Base-by-base conservation (phyloP, 2,113 vertebrate species). In the Climacteris rufus region DNA sequence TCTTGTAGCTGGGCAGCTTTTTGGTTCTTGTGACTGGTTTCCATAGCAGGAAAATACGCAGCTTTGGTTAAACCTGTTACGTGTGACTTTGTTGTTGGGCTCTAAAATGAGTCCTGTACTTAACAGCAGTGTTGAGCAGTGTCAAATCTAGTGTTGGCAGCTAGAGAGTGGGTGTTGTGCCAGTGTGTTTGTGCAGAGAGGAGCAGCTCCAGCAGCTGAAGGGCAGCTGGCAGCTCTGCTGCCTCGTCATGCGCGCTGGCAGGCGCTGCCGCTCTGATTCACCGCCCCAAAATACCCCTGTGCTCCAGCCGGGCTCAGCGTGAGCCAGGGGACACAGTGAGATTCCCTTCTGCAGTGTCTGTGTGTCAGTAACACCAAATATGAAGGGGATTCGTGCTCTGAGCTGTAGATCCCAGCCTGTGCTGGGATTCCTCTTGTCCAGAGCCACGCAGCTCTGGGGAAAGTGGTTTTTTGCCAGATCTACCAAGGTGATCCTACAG, bases 21-120 rank as follows among this genome's bases (percentile, higher is more conserved):
- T 53, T 90, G 68, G 57, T 87, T 53, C 94, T 96, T 94, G 90
- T 96, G 93, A 96, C 90, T 0, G 4, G 94, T 96, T 96, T 92
- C 96, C 96, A 94, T 91, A 28, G 88, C 96, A 97, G 83, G 86
- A 37, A 94, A 94, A 88, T 14, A 64, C 1, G 1, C 92, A 71
- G 94, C 90, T 94, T 87, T 61, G 76, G 76, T 53, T 97, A 94
- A 96, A 96, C 83, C 88, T 76, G 94, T 89, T 78, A 45, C 1
- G 16, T 95, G 94, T 89, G 92, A 31, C 90, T 93, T 21, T 64
- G 92, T 72, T 95, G 85, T 37, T 85, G 80, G 78, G 88, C 74
- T 85, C 80, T 11, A 3, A 65, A 61, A 53, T 2, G 80, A 76
- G 30, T 68, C 60, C 90, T 80, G 78, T 17, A 2, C 80, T 60